These are phyloP conservation scores for Nyctereutes procyonoides DNA, from an alignment of 2,113 vertebrate species.

Conservation along the genomic window DNA sequence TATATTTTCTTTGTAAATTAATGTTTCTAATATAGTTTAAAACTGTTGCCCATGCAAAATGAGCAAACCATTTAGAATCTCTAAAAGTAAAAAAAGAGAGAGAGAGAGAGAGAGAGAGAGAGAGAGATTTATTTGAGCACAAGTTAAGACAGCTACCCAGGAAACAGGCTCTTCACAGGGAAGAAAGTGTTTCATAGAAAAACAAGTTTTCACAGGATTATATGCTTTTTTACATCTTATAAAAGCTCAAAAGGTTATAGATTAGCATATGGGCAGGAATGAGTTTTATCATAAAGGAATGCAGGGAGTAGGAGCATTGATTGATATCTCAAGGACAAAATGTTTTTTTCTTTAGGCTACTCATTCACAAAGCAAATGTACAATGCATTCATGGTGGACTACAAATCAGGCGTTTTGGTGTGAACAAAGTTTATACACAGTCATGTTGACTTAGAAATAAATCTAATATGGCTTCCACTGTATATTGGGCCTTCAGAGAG, in stretches of 20 bases:
- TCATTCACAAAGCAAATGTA: not conserved
- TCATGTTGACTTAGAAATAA: not conserved
- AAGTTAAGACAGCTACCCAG: not conserved
- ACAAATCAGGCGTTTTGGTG: not conserved
- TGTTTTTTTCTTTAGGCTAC: not conserved
- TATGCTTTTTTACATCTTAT: not conserved
- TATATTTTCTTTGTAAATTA: not conserved
- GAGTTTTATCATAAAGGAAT: not conserved
- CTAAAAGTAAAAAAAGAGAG: not conserved
- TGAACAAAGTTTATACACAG: not conserved
- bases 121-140: not conserved
- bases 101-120: not conserved
- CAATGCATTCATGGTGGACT: not conserved
- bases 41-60: not conserved
- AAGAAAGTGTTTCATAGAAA: not conserved
- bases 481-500: not conserved
- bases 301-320: not conserved
- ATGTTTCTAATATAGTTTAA: not conserved
- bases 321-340: not conserved
- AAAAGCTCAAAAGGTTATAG: not conserved
- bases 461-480: not conserved
- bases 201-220: not conserved
- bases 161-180: not conserved
- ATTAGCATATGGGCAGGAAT: not conserved
- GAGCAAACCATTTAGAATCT: not conserved